Conservation (phyloP, 2,113 vertebrate species). For the Anolis sagrei region DNA sequence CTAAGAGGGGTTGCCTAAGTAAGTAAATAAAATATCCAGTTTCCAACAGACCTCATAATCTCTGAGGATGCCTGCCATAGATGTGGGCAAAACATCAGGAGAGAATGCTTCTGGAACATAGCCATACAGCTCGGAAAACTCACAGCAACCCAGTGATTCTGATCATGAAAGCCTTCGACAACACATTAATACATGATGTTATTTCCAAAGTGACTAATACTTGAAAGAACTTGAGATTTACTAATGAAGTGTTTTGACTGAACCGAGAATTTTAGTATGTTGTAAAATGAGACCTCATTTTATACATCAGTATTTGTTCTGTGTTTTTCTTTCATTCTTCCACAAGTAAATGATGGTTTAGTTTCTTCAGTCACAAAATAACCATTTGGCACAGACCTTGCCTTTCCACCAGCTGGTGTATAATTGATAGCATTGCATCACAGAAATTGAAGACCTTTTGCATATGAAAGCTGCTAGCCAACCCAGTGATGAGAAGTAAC, state of each 20-base stretch:
- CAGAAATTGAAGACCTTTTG: conserved; percentile 45
- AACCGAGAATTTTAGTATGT: background rate
- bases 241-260: background rate
- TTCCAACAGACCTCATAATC: too few species aligned
- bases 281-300: conserved; percentile 21
- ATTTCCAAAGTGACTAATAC: background rate
- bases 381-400: conserved; percentile 11
- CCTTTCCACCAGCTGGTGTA: conserved; percentile 34
- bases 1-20: too few species aligned
- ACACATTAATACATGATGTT: background rate
- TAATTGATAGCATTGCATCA: conserved; percentile 16
- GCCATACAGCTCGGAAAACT: too few species aligned
- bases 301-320: conserved; percentile 20
- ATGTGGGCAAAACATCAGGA: too few species aligned
- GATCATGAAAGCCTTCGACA: too few species aligned
- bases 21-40: too few species aligned
- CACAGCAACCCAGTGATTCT: too few species aligned
- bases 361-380: background rate
- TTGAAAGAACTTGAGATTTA: background rate
- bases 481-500: background rate
- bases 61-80: too few species aligned
- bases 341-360: conserved; percentile 33
- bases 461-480: conserved; percentile 15
- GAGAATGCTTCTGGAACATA: too few species aligned
- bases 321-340: conserved; percentile 29